Evolutionary conservation across 2,888 invertebrate species (phyloP).

Genomic region (Brenthis daphne): DNA sequence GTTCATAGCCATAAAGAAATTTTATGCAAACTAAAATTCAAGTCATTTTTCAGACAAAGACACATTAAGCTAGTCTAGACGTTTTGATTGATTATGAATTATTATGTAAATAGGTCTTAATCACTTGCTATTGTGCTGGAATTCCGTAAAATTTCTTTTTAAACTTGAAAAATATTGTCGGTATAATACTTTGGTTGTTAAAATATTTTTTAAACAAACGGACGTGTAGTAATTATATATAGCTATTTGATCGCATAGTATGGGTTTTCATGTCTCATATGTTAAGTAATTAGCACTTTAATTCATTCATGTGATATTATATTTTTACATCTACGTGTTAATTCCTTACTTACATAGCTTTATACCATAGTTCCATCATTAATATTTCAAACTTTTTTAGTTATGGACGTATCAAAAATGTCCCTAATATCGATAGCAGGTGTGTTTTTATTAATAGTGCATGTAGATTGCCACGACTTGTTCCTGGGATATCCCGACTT

Average conservation of each 20-base stretch:
- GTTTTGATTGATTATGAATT: constrained; percentile 3
- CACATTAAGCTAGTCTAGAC: constrained; percentile 16
- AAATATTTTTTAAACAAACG: too few species aligned
- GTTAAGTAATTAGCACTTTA: constrained; percentile 19
- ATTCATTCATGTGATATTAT: constrained; percentile 22
- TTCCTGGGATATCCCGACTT: constrained; percentile 60
- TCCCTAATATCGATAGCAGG: constrained; percentile 33
- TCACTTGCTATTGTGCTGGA: not conserved
- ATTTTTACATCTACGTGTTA: constrained; percentile 18
- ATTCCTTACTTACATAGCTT: constrained; percentile 12
- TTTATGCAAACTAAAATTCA: not conserved
- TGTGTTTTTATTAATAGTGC: constrained; percentile 24
- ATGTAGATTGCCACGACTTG: constrained; percentile 43
- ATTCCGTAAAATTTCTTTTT: too few species aligned
- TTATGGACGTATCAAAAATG: constrained; percentile 33
- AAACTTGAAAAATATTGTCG: too few species aligned
- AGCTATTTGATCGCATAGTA: not conserved
- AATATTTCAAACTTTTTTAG: constrained; percentile 4
- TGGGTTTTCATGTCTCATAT: constrained; percentile 3
- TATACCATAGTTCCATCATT: not conserved
- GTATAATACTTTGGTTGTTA: too few species aligned
- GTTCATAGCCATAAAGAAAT: not conserved
- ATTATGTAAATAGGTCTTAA: constrained; percentile 5
- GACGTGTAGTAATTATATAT: not conserved
- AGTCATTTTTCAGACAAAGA: not conserved